Conservation (phyloP, 2,797 vertebrate species). For the Lepilemur ruficaudatus region DNA sequence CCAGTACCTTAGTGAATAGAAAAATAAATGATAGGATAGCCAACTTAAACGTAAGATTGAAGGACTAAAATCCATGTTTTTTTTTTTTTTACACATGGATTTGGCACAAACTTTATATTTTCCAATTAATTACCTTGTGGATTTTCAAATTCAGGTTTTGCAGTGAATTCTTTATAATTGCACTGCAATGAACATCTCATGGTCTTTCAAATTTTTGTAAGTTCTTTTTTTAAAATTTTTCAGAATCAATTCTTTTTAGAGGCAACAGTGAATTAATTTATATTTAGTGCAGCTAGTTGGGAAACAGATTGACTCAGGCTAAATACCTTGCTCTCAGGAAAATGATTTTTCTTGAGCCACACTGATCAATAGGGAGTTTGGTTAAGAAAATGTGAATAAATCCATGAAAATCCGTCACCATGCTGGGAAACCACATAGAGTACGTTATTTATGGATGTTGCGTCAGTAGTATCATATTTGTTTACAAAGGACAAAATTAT, state of each 20-base stretch:
- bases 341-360: not conserved
- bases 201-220: not conserved
- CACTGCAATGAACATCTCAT: not conserved
- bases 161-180: not conserved
- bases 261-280: not conserved
- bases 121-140: not conserved
- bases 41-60: not conserved
- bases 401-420: not conserved
- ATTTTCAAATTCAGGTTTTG: not conserved
- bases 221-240: not conserved
- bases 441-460: not conserved
- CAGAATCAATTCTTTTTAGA: not conserved
- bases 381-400: conserved; percentile 16
- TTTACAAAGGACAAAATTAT: not conserved
- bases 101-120: not conserved
- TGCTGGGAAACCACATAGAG: not conserved
- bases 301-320: not conserved
- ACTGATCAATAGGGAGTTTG: not conserved
- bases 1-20: not conserved
- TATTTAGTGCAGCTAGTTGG: not conserved
- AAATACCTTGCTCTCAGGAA: not conserved
- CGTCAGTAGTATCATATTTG: not conserved
- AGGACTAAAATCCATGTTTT: not conserved
- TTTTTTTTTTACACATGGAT: not conserved
- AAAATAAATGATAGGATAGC: not conserved